Evolutionary conservation across 2,888 invertebrate genomes (phyloP), one percentile per base, ranked within the genome.

Genomic region (Ephialtes manifestator): DNA sequence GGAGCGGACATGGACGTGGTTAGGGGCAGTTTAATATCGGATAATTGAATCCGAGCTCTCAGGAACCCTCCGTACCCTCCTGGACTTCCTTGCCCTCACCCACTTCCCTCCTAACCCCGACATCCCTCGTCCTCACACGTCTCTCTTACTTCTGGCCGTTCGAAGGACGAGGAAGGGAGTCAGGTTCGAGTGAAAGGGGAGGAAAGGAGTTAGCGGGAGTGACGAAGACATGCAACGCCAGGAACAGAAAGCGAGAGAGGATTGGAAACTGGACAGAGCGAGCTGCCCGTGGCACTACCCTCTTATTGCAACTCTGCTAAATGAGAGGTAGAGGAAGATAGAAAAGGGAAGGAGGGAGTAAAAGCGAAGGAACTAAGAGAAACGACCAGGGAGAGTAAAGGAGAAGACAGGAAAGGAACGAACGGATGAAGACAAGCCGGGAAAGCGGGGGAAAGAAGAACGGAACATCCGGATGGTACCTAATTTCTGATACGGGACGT

Each of bases 1-100:
- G 84, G 80, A 85, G 84, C 83, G 85, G 87, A 86, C 89, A 89
- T 88, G 89, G 87, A 89, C 90, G 87, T 92, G 92, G 93, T 92
- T 91, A 92, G 92, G 93, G 93, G 93, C 92, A 93, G 93, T 93
- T 94, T 93, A 93, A 94, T 94, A 94, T 94, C 93, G 93, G 93
- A 94, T 94, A 94, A 94, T 94, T 93, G 93, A 94, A 94, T 94
- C 93, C 93, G 91, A 92, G 91, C 91, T 91, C 89, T 88, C 77
- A 90, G 88, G 89, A 87, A 86, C 87, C 82, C 83, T 83, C 82
- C 87, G 67, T 67, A 31, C 81, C 85, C 83, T 72, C 58, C 77
- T 58, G 67, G 80, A 43, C 58, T 7, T 76, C 83, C 85, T 77
- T 81, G 82, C 76, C 70, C 78, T 84, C 87, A 70, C 81, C 88